These are phyloP conservation scores for Acleris holmiana DNA, from an alignment of 2,888 invertebrate species.

Conservation along the genomic window DNA sequence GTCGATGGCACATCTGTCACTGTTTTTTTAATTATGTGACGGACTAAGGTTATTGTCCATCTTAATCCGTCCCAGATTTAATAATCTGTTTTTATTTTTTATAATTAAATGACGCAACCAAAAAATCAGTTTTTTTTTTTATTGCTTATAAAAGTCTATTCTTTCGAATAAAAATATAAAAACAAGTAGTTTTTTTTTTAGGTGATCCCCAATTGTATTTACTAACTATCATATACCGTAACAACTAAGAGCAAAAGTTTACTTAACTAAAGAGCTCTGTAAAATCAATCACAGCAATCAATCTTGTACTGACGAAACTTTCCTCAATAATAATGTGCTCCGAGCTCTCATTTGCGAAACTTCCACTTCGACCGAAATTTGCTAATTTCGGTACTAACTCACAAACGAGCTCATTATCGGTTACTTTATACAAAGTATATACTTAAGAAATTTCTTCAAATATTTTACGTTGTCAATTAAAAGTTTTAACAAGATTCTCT, in stretches of 20 bases:
- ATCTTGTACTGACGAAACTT: constrained; percentile 63
- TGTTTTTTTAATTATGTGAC: too few species aligned
- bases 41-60: too few species aligned
- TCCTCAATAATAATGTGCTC: constrained; percentile 53
- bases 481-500: constrained; percentile 29
- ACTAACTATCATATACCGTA: not conserved
- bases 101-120: too few species aligned
- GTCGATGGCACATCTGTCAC: too few species aligned
- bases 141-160: too few species aligned
- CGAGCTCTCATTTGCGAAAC: constrained; percentile 59
- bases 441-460: constrained; percentile 28
- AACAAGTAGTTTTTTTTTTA: too few species aligned
- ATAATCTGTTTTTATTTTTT: too few species aligned
- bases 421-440: constrained; percentile 49
- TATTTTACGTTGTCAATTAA: constrained; percentile 33
- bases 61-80: too few species aligned
- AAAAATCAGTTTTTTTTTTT: too few species aligned
- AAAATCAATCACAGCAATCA: constrained; percentile 56
- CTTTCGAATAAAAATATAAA: too few species aligned
- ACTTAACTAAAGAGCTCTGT: constrained; percentile 30
- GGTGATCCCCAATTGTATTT: too few species aligned
- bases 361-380: constrained; percentile 69
- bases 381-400: constrained; percentile 70
- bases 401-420: constrained; percentile 60
- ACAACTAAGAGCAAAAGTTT: constrained; percentile 44